Evolutionary conservation across 2,888 invertebrate genomes (phyloP).

Genomic region (Lampropteryx suffumata): DNA sequence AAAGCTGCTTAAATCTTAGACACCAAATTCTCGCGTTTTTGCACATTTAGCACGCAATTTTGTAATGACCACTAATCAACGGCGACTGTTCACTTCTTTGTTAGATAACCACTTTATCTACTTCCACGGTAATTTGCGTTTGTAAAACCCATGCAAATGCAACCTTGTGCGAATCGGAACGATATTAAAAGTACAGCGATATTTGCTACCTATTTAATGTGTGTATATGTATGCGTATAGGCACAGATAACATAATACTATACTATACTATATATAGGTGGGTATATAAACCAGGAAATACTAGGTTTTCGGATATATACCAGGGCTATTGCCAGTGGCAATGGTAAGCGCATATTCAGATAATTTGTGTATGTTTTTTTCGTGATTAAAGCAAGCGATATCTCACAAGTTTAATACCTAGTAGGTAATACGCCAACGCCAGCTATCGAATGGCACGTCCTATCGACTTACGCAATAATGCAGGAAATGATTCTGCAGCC

Average conservation of each 20-base stretch:
- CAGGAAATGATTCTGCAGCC: constrained; percentile 23
- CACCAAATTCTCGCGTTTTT: constrained; percentile 7
- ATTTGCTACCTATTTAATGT: too few species aligned
- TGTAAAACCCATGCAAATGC: constrained; percentile 3
- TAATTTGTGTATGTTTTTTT: too few species aligned
- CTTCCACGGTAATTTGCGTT: constrained; percentile 20
- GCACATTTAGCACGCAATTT: constrained; percentile 30
- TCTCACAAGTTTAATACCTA: too few species aligned
- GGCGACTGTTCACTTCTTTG: constrained; percentile 10
- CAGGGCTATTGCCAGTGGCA: too few species aligned
- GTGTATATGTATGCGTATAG: too few species aligned
- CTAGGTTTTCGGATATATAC: too few species aligned
- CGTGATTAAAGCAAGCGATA: too few species aligned
- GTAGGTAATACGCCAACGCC: neutral
- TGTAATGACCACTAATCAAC: constrained; percentile 26
- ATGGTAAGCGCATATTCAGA: too few species aligned
- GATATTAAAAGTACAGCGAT: neutral
- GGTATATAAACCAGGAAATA: too few species aligned
- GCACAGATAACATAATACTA: too few species aligned
- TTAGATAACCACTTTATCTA: constrained; percentile 24
- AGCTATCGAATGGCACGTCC: constrained; percentile 29
- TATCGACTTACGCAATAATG: constrained; percentile 23
- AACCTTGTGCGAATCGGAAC: neutral
- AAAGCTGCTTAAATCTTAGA: too few species aligned
- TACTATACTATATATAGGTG: too few species aligned